These are phyloP conservation scores for Syritta pipiens DNA, from an alignment of 2,888 invertebrate species.

Conservation along the genomic window DNA sequence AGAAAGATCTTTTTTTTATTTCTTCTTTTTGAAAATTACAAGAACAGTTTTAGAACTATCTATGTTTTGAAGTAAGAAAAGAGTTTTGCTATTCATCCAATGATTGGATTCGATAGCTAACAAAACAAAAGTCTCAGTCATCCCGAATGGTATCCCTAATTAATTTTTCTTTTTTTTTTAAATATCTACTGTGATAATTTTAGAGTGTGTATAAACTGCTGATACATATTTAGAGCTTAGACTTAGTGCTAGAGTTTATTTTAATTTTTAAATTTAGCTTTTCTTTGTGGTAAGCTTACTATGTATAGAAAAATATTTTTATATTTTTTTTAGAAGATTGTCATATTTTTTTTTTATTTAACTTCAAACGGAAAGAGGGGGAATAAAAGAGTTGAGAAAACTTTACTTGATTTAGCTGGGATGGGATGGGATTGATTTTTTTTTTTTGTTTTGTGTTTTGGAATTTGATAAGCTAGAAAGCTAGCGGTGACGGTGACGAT, in stretches of 20 bases:
- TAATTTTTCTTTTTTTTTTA: not conserved
- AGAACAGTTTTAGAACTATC: conserved; percentile 43
- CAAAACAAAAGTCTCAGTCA: conserved; percentile 53
- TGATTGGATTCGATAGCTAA: conserved; percentile 50
- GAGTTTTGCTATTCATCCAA: too few relatives aligned
- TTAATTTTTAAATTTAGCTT: not conserved
- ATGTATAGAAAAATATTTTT: conserved; percentile 1
- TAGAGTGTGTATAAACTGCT: not conserved
- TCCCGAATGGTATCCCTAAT: conserved; percentile 46
- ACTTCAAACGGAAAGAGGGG: not conserved
- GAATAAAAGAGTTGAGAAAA: too few relatives aligned
- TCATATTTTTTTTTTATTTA: conserved; percentile 25
- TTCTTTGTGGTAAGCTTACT: conserved; percentile 6
- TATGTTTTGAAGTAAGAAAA: conserved; percentile 35
- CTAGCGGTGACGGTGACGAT: too few relatives aligned
- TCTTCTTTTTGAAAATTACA: conserved; percentile 4
- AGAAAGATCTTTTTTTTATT: not conserved
- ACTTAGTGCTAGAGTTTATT: conserved; percentile 3
- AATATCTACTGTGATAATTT: conserved; percentile 9
- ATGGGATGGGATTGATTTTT: too few relatives aligned
- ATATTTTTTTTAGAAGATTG: conserved; percentile 23
- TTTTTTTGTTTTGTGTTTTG: too few relatives aligned
- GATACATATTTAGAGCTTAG: not conserved
- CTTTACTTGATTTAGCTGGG: too few relatives aligned
- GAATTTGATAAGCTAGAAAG: too few relatives aligned